Conservation (phyloP, 2,113 vertebrate genomes). For the Recurvirostra avosetta region DNA sequence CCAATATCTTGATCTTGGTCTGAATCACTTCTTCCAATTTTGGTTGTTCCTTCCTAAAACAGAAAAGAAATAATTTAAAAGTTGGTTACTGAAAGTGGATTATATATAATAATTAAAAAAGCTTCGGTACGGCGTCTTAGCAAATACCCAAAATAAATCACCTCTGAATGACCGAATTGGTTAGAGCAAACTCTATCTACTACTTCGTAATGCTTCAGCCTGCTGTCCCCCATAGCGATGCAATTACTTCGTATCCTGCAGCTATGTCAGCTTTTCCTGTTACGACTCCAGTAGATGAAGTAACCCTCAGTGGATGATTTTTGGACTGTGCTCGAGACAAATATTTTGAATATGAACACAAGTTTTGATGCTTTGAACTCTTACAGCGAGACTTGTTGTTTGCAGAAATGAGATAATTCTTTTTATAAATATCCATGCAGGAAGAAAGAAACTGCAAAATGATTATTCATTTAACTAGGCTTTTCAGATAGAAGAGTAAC, state of each 20-base stretch:
- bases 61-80: background rate
- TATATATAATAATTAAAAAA: background rate
- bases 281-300: background rate
- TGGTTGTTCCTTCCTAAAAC: conserved; percentile 90
- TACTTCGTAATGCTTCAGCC: fast-evolving
- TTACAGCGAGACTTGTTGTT: background rate
- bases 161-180: background rate
- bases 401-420: background rate
- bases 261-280: background rate
- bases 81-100: background rate
- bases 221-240: background rate
- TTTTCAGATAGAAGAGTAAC: background rate
- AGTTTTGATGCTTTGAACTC: background rate
- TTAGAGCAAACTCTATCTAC: background rate
- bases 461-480: background rate
- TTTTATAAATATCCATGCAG: background rate
- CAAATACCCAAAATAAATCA: background rate
- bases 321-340: background rate
- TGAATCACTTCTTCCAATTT: conserved; percentile 85
- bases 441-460: background rate
- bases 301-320: background rate
- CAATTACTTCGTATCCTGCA: background rate
- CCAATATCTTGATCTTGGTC: conserved; percentile 89
- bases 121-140: background rate
- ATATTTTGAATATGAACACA: background rate